Conservation (phyloP, 2,797 vertebrate genomes). For the Takifugu ocellatus region DNA sequence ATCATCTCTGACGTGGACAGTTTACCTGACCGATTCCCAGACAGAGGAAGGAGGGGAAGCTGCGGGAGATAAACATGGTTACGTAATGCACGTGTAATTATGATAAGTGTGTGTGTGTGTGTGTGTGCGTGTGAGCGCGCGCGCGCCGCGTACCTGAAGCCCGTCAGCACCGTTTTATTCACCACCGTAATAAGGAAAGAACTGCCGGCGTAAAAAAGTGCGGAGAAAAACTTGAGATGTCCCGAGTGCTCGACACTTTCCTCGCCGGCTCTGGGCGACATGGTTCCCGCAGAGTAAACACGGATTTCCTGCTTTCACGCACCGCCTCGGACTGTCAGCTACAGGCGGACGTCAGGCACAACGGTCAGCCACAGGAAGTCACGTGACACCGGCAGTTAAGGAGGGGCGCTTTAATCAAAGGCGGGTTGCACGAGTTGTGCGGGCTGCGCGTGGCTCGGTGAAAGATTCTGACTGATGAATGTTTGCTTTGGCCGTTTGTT, state of each 20-base stretch:
- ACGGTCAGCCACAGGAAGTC: conserved; percentile 11
- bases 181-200: conserved; percentile 86
- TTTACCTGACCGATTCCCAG: conserved; percentile 77
- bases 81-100: neutral
- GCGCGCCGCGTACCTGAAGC: conserved; percentile 76
- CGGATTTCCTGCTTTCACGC: neutral
- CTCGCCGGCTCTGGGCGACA: conserved; percentile 15
- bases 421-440: neutral
- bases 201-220: conserved; percentile 81
- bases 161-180: conserved; percentile 88
- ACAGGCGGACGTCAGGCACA: neutral
- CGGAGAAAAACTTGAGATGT: conserved; percentile 69
- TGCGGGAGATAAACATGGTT: conserved; percentile 23
- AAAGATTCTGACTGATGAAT: too few species aligned
- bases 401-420: neutral
- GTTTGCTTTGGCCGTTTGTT: too few species aligned
- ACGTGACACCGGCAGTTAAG: neutral
- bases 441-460: too few species aligned
- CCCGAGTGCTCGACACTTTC: conserved; percentile 29
- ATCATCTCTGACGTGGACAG: neutral
- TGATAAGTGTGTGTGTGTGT: neutral
- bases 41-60: conserved; percentile 76
- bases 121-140: neutral
- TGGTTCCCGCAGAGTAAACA: neutral
- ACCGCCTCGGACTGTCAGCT: neutral